Evolutionary conservation across 2,797 vertebrate species (phyloP).

Genomic region (Synanceia verrucosa): DNA sequence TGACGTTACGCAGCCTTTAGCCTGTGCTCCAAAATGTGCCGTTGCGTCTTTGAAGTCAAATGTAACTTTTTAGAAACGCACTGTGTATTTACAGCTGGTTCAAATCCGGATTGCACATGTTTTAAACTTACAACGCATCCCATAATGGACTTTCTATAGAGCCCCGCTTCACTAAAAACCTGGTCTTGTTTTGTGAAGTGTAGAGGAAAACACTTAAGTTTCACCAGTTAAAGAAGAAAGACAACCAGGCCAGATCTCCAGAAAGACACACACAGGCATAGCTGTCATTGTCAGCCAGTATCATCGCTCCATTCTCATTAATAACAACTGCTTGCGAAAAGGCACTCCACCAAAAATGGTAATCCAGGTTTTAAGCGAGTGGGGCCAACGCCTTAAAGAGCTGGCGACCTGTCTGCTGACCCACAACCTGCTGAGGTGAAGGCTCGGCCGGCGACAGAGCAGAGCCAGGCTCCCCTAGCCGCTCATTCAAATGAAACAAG

Average conservation of each 20-base stretch:
- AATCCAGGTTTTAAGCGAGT: conserved; percentile 74
- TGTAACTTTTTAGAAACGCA: conserved; percentile 4
- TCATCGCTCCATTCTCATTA: conserved; percentile 76
- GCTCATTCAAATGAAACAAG: conserved; percentile 84
- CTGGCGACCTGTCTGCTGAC: conserved; percentile 80
- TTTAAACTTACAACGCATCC: background rate
- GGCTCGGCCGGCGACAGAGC: conserved; percentile 68
- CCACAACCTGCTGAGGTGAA: conserved; percentile 78
- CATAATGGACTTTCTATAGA: background rate
- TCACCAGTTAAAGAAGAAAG: conserved; percentile 15
- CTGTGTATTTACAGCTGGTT: background rate
- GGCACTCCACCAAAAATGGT: conserved; percentile 82
- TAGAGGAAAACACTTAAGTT: conserved; percentile 22
- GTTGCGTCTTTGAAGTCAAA: background rate
- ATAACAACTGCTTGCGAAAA: conserved; percentile 76
- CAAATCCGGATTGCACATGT: background rate
- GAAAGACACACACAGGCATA: conserved; percentile 32
- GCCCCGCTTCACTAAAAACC: conserved; percentile 1
- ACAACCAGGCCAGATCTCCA: conserved; percentile 14
- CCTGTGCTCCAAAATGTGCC: background rate
- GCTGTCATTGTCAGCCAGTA: conserved; percentile 72
- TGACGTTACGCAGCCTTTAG: background rate
- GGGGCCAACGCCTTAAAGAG: conserved; percentile 81
- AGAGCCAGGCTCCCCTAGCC: conserved; percentile 65
- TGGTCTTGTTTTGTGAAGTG: conserved; percentile 10